Conservation (phyloP, 2,797 vertebrate species). For the Percopsis omiscomaycus region DNA sequence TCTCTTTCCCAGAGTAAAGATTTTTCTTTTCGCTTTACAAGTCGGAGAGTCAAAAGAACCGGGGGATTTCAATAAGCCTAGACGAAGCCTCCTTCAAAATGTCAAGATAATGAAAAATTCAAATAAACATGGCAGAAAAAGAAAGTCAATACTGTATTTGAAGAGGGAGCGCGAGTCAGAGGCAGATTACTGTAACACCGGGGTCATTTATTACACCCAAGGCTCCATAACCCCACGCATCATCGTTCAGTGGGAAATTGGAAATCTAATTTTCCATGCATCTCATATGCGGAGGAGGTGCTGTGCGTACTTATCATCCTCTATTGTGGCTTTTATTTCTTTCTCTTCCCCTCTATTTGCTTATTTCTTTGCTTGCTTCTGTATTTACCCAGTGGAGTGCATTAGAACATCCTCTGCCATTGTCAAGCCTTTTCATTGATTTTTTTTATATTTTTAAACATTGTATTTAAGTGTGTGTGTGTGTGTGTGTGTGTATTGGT, state of each 20-base stretch:
- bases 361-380: constrained; percentile 31
- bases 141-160: constrained; percentile 45
- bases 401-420: constrained; percentile 27
- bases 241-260: constrained; percentile 45
- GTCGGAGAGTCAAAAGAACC: constrained; percentile 31
- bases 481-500: too few species aligned
- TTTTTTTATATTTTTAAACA: too few species aligned
- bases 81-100: constrained; percentile 44
- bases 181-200: constrained; percentile 46
- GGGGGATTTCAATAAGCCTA: constrained; percentile 54
- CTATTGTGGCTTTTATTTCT: constrained; percentile 22
- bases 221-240: constrained; percentile 20
- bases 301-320: constrained; percentile 49
- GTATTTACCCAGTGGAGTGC: constrained; percentile 26
- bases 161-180: constrained; percentile 41
- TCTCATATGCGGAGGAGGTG: constrained; percentile 50
- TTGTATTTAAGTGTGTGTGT: too few species aligned
- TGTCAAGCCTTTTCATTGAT: constrained; percentile 17
- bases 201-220: constrained; percentile 61
- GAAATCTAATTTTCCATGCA: constrained; percentile 56
- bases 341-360: constrained; percentile 14
- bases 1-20: constrained; percentile 11
- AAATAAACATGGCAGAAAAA: constrained; percentile 48
- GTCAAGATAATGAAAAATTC: constrained; percentile 57
- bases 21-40: constrained; percentile 7